Percentiles rank a stretch among this genome's conserved stretches.
phyloP scores from a whole-genome alignment of 2,797 vertebrate species.

The Peromyscus melanophrys region DNA sequence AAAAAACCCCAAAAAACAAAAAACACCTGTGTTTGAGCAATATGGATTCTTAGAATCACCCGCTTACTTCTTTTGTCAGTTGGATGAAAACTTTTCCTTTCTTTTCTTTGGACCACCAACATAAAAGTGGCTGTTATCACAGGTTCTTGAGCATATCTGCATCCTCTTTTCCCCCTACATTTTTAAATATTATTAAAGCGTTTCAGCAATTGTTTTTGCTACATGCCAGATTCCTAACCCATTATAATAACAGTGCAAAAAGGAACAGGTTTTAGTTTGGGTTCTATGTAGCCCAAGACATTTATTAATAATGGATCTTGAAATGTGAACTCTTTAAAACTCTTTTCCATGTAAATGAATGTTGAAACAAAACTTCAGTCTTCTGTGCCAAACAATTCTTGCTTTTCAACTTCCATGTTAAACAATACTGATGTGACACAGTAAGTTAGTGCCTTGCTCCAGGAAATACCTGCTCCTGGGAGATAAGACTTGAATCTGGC shows the following conservation, averaged over 20 bases:
- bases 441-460: constrained; percentile 58
- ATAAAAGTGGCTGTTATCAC: constrained; percentile 68
- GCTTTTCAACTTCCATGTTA: constrained; percentile 37
- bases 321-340: constrained; percentile 40
- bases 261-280: constrained; percentile 53
- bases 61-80: constrained; percentile 65
- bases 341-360: constrained; percentile 12
- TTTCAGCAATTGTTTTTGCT: constrained; percentile 56
- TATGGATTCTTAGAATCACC: constrained; percentile 32
- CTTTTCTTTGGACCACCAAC: constrained; percentile 48
- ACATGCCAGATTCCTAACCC: constrained; percentile 71
- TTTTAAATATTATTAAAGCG: constrained; percentile 50
- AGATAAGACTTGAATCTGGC: constrained; percentile 50
- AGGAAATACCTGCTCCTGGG: constrained; percentile 63
- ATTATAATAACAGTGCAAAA: constrained; percentile 80
- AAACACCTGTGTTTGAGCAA: not conserved
- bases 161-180: constrained; percentile 43
- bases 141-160: constrained; percentile 55
- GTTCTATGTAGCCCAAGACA: constrained; percentile 69
- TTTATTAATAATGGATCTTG: constrained; percentile 64
- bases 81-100: constrained; percentile 40
- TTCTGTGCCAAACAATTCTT: constrained; percentile 34
- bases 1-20: too few species aligned
- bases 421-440: constrained; percentile 59
- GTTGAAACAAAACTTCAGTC: not conserved